phyloP scores from a whole-genome alignment of 2,797 vertebrate genomes.

The Pangasius macronema region DNA sequence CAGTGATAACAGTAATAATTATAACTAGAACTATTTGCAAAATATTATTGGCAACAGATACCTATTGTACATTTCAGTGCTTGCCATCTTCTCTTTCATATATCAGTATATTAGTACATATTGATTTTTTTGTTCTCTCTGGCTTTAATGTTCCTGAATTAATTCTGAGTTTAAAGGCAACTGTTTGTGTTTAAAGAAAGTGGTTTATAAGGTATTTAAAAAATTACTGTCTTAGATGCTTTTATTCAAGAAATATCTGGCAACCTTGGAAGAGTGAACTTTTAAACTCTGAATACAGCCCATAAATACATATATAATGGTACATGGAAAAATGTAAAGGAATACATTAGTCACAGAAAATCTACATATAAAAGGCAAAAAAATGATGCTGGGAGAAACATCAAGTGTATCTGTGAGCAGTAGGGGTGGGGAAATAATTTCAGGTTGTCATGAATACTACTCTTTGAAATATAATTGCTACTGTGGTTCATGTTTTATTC shows the following conservation, averaged over 20 bases:
- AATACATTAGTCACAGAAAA: not conserved
- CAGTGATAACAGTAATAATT: not conserved
- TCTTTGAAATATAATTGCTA: not conserved
- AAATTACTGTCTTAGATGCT: not conserved
- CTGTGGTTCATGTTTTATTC: not conserved
- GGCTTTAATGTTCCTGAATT: not conserved
- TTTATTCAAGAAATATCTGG: not conserved
- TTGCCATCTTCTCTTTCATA: not conserved
- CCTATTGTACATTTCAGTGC: not conserved
- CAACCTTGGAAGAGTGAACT: not conserved
- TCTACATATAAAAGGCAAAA: not conserved
- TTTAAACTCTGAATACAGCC: not conserved
- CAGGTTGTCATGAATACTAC: not conserved
- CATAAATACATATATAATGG: not conserved
- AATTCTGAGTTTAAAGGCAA: not conserved
- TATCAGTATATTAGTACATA: not conserved
- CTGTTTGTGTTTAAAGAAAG: not conserved
- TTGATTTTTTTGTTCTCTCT: not conserved
- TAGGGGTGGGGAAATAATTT: not conserved
- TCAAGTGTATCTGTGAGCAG: not conserved
- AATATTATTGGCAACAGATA: not conserved
- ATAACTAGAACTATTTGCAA: too few species aligned
- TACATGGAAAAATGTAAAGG: too few species aligned
- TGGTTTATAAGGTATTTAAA: not conserved
- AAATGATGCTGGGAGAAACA: not conserved